Evolutionary conservation across 2,797 vertebrate species (phyloP), one percentile per base, ranked within the genome.

Genomic region (Sylvilagus floridanus): DNA sequence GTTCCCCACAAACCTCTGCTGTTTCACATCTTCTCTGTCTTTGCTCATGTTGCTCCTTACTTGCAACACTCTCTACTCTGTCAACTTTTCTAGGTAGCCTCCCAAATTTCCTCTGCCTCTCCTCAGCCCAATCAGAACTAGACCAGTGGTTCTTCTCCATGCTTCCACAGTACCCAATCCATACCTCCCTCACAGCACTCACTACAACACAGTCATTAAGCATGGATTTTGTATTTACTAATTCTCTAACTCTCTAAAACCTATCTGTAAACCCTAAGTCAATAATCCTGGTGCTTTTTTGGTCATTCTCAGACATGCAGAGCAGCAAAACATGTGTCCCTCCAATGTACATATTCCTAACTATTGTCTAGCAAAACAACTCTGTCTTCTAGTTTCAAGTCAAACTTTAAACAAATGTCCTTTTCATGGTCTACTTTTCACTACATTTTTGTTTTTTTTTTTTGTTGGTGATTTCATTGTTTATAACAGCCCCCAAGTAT

Each of bases 11-110:
- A 86, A 37, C 21, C 50, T 72, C 57, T 73, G 57, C 71, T 73
- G 28, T 73, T 71, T 72, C 71, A 68, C 9, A 79, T 0, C 14
- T 76, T 32, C 57, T 84, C 87, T 92, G 50, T 60, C 65, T 91
- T 88, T 91, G 75, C 47, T 77, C 84, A 82, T 7, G n/a, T 65
- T 66, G 26, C 21, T 62, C 52, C 50, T 68, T 52, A 28, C 50
- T 37, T 12, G 17, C 19, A 96, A 69, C 24, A 91, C 4, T 54
- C 63, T 84, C 50, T 35, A 88, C 19, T 72, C 35, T 81, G 69
- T 37, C 66, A 82, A 88, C 26, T 76, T 90, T 63, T 85, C 68
- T 26, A 91, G 60, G 62, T 76, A 65, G 35, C 10, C 78, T 95
- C 82, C 79, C 60, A 26, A 93, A 85, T 26, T 84, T 24, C 21